Base-by-base conservation (phyloP, 1,140 invertebrate genomes). In the Thaumatotibia leucotreta region DNA sequence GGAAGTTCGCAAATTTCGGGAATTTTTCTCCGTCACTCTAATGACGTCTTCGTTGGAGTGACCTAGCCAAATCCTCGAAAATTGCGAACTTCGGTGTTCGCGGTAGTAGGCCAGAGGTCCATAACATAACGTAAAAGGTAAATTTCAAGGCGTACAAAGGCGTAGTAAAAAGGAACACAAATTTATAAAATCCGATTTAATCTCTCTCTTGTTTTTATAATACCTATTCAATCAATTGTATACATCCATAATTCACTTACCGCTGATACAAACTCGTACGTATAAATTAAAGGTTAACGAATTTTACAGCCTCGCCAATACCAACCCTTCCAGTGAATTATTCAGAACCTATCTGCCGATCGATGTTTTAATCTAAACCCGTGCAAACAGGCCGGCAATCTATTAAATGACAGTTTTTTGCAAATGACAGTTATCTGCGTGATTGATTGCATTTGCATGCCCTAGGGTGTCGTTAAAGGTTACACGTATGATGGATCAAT, bases 391-490 rank as follows among this genome's bases (percentile, higher is more conserved):
- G 77, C 82, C 4, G 35, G 35, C 35, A 39, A 39, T 39, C 35
- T 39, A 39, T 39, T 39, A 39, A 39, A 39, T 39, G 35, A 17
- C 35, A 39, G n/a, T 39, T 39, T 29, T 39, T 39, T 39, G 35
- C 14, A 84, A 84, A 84, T 72, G 82, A 81, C 83, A 79, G 77
- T 84, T 84, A 84, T 85, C 79, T 78, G 24, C 64, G 73, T 88
- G 86, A 88, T 88, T 85, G 86, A 88, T 88, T 80, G 78, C 82
- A 64, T 73, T 75, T 74, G 79, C 76, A 79, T 81, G 74, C 66
- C 35, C 35, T 39, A 39, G 35, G 35, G 35, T 5, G 35, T 39
- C 35, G 35, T 39, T 39, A 39, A 39, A 39, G 33, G 35, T 39
- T 39, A 14, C 35, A 39, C 35, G 35, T n/a, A 39, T 39, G 35